A percentile compares a stretch with the other conserved stretches of the same genome.
Evolutionary conservation across 2,797 vertebrate species (phyloP).

Genomic region (Acipenser transmontanus): DNA sequence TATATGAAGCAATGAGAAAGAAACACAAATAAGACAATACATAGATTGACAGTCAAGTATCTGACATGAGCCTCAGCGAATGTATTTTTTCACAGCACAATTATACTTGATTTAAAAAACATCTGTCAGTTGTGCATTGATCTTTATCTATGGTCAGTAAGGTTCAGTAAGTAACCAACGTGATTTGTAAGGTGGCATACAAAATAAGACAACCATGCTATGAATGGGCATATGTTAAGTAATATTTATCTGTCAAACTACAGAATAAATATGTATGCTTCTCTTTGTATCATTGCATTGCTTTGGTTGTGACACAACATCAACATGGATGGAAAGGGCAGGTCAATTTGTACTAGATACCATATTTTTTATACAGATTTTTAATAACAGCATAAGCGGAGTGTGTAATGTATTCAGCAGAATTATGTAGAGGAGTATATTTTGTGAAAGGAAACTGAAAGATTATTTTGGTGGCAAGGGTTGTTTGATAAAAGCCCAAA

Average conservation of each 20-base stretch:
- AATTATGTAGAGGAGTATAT: too few species aligned
- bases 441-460: too few species aligned
- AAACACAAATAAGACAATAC: too few species aligned
- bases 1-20: too few species aligned
- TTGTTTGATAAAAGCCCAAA: too few species aligned
- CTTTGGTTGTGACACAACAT: background rate
- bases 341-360: background rate
- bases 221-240: background rate
- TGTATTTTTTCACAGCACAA: background rate
- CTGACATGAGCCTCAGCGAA: too few species aligned
- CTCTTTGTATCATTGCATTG: background rate
- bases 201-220: background rate
- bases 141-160: background rate
- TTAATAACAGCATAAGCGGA: too few species aligned
- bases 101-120: slow-evolving; percentile 1
- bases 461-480: too few species aligned
- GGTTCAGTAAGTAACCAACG: background rate
- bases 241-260: background rate
- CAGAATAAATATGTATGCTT: background rate
- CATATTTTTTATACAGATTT: too few species aligned
- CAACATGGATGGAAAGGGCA: background rate
- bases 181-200: background rate
- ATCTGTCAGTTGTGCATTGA: slow-evolving; percentile 2
- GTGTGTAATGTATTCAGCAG: too few species aligned
- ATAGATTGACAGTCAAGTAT: too few species aligned